Conservation (phyloP, 1,140 invertebrate species). For the Melitaea cinxia region DNA sequence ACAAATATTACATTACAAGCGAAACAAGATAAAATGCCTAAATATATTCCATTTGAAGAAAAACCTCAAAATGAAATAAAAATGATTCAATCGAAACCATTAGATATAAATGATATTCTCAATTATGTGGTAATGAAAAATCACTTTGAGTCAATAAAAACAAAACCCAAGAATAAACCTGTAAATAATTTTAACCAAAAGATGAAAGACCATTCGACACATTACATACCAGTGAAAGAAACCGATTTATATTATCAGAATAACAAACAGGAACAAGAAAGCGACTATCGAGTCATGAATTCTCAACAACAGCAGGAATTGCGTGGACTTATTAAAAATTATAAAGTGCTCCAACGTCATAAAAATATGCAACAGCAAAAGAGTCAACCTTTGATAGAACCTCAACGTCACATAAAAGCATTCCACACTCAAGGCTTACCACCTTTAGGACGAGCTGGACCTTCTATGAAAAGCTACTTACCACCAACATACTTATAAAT, state of each 20-base stretch:
- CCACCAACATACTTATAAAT: conserved; percentile 67
- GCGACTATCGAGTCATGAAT: conserved; percentile 36
- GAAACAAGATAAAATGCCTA: conserved; percentile 51
- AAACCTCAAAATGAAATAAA: conserved; percentile 56
- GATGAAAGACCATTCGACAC: conserved; percentile 35
- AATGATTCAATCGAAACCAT: conserved; percentile 49
- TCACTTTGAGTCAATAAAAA: conserved; percentile 67
- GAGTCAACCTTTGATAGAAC: conserved; percentile 44
- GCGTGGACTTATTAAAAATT: conserved; percentile 69
- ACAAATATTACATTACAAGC: conserved; percentile 23
- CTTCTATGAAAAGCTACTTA: conserved; percentile 69
- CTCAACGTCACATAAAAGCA: conserved; percentile 51
- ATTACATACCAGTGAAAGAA: conserved; percentile 38
- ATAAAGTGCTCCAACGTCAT: conserved; percentile 70
- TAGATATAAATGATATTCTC: conserved; percentile 59
- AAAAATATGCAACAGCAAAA: conserved; percentile 43
- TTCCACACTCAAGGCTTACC: conserved; percentile 55
- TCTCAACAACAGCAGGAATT: conserved; percentile 55
- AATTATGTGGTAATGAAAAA: conserved; percentile 65
- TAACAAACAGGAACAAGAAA: conserved; percentile 30
- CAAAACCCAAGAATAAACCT: conserved; percentile 51
- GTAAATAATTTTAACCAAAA: conserved; percentile 33
- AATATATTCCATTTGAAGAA: conserved; percentile 47
- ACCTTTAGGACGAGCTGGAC: conserved; percentile 69
- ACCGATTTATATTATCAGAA: conserved; percentile 31